Conservation (phyloP, 1,140 invertebrate genomes). For the Drosophila ficusphila region DNA sequence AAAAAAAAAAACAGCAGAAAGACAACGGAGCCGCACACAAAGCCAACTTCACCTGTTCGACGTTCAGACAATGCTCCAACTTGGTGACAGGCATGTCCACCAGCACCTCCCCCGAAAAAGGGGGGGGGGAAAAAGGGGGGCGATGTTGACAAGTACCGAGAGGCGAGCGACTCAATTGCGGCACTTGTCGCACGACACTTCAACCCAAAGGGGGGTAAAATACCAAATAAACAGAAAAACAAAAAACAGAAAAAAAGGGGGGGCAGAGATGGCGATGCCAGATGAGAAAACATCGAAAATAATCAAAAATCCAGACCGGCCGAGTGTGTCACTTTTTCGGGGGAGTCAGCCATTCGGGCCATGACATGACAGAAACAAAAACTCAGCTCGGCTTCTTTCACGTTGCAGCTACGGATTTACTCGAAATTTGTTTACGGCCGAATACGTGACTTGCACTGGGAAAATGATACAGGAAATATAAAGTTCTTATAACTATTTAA, state of each 20-base stretch:
- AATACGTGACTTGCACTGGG: constrained; percentile 11
- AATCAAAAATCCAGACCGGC: constrained; percentile 45
- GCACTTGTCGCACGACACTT: constrained; percentile 80
- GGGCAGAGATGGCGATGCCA: neutral
- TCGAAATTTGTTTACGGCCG: constrained; percentile 38
- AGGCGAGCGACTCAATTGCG: constrained; percentile 70
- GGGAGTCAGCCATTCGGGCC: constrained; percentile 55
- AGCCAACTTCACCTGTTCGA: constrained; percentile 73
- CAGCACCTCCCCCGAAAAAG: neutral
- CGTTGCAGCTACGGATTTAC: constrained; percentile 58
- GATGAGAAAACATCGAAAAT: constrained; percentile 43
- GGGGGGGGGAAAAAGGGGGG: constrained; percentile 5
- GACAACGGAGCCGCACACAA: constrained; percentile 25
- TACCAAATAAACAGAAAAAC: constrained; percentile 5
- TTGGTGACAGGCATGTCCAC: constrained; percentile 64
- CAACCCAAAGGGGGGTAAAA: constrained; percentile 25
- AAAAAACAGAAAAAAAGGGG: neutral
- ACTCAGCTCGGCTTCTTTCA: constrained; percentile 34
- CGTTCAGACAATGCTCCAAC: constrained; percentile 67
- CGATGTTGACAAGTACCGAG: constrained; percentile 61
- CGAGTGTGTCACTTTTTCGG: constrained; percentile 60
- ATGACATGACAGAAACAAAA: constrained; percentile 72
- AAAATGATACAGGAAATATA: neutral
- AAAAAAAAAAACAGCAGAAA: neutral
- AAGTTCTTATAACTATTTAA: too few species aligned